phyloP scores from a whole-genome alignment of 2,888 invertebrate genomes.

The Galeopsomyia nigrocyanea region DNA sequence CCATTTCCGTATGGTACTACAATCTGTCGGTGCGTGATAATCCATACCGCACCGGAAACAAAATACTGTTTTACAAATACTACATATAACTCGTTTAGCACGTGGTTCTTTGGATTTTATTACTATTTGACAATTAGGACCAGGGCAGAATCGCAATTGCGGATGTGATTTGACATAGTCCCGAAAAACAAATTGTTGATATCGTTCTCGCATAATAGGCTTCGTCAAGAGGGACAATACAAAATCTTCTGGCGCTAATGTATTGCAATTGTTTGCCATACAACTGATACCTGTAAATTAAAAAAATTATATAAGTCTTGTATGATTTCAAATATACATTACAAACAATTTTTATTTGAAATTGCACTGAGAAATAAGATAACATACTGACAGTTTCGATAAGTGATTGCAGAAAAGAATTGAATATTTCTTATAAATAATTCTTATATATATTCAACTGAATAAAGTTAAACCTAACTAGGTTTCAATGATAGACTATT shows the following conservation, averaged over 20 bases:
- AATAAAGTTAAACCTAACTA: no score
- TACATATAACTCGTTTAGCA: conserved; percentile 90
- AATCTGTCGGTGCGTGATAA: conserved; percentile 99
- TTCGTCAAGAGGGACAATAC: conserved; percentile 88
- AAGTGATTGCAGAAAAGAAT: no score
- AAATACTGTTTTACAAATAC: conserved; percentile 88
- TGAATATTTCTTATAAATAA: no score
- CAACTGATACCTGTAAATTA: conserved; percentile 88
- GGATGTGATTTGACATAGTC: conserved; percentile 97
- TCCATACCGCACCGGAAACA: conserved; percentile 96
- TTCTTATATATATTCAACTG: no score
- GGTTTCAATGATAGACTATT: no score
- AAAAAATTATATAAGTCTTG: background rate
- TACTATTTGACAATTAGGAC: conserved; percentile 93
- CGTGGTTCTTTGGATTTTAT: conserved; percentile 86
- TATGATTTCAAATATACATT: background rate
- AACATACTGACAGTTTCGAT: no score
- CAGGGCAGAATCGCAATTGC: conserved; percentile 92
- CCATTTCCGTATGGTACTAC: conserved; percentile 96
- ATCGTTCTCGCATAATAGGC: conserved; percentile 88
- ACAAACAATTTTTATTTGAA: no score
- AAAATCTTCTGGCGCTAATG: conserved; percentile 97
- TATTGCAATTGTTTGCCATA: conserved; percentile 95
- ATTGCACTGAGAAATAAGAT: no score
- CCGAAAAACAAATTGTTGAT: conserved; percentile 95